Base-by-base conservation (phyloP, 2,888 invertebrate genomes). In the Tiliacea aurago region DNA sequence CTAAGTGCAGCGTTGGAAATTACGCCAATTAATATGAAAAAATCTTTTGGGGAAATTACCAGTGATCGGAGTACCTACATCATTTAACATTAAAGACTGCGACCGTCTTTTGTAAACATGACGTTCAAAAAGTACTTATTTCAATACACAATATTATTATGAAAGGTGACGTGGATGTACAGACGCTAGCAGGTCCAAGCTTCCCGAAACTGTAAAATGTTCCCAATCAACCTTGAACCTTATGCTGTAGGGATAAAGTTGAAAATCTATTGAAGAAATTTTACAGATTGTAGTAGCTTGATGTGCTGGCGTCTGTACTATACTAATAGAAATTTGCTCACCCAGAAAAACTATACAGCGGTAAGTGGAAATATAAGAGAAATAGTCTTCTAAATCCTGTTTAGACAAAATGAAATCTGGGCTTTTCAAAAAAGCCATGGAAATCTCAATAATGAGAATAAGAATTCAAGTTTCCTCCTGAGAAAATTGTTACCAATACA, bases 61-160 rank as follows among this genome's bases (percentile, higher is more conserved):
- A n/a, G n/a, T n/a, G n/a, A n/a, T n/a, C n/a, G n/a, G n/a, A n/a
- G n/a, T n/a, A n/a, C n/a, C n/a, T n/a, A n/a, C n/a, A n/a, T 43
- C 10, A 10, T 15, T 10, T 62, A 6, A 23, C 4, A 37, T 59
- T 2, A 13, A 28, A 47, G 45, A 6, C 15, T 18, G 23, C 41
- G 10, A 43, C 10, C 4, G 6, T 65, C 47, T 47, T 45, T 45
- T 49, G 47, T 37, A 37, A 64, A 13, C 23, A 37, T 49, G 49
- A 67, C 69, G 68, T 64, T 68, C 23, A 63, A 64, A 65, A 68
- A 49, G 47, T 37, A 68, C 11, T 3, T 9, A 37, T 33, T 33
- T 11, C n/a, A 45, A 43, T 18, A n/a, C 15, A 18, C n/a, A n/a
- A n/a, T 10, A 23, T 13, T 37, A 61, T 15, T 18, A 28, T 20